These are phyloP conservation scores for Sialia sialis DNA, from an alignment of 2,113 vertebrate species.

Conservation along the genomic window DNA sequence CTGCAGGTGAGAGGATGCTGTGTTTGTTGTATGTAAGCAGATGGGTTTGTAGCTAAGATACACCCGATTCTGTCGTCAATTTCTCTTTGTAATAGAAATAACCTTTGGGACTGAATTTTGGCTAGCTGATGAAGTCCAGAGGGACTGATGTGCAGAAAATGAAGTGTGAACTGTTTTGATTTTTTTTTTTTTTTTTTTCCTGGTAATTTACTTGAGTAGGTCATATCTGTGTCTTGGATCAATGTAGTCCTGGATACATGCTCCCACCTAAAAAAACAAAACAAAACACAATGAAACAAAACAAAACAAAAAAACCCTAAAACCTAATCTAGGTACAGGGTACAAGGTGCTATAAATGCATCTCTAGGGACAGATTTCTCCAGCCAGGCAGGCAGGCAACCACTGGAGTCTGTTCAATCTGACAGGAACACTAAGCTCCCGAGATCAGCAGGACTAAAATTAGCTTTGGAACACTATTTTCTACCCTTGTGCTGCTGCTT, in stretches of 20 bases:
- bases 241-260: background rate
- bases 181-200: background rate
- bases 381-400: background rate
- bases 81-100: background rate
- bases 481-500: background rate
- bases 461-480: background rate
- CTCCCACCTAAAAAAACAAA: background rate
- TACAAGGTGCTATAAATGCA: background rate
- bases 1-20: background rate
- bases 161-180: background rate
- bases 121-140: background rate
- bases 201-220: background rate
- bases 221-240: constrained; percentile 16
- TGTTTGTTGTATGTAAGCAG: background rate
- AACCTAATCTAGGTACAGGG: background rate
- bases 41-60: background rate
- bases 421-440: background rate
- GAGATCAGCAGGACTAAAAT: constrained; percentile 28
- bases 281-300: background rate
- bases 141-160: background rate
- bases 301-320: background rate
- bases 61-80: background rate
- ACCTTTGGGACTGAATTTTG: background rate
- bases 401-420: background rate
- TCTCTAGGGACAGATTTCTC: background rate